Evolutionary conservation across 1,140 invertebrate species (phyloP), one percentile per base, ranked within the genome.

Genomic region (Eulimnadia texana): DNA sequence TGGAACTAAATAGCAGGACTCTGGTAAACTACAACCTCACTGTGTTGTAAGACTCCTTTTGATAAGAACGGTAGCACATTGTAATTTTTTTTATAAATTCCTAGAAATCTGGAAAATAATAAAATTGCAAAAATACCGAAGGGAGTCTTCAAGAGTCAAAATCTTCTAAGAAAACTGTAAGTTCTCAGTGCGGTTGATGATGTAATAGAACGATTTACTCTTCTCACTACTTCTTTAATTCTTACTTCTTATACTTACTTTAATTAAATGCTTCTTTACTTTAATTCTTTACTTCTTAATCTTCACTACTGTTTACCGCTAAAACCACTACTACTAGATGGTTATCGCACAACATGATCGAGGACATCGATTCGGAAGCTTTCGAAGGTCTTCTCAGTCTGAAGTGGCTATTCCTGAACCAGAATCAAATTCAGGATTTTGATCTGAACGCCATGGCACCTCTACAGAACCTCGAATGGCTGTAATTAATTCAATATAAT

Each of bases 361-460:
- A 27, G 3, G n/a, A 2, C 23, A 54, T 54, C 52, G 52, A 54
- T 3, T 27, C 52, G 3, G 28, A 54, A 3, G 52, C 19, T 3
- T 54, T 54, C 52, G 28, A 54, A 54, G 52, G 52, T 25, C 52
- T 54, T 23, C 23, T 23, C 19, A 54, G 28, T n/a, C 23, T 54
- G 11, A 54, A 19, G 10, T 27, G 52, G 28, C 10, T 54, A 2
- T 54, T 54, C 20, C 57, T 79, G 0, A 76, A 80, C 57, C 76
- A 77, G 22, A 83, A 84, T 54, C 71, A 76, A 3, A 75, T 80
- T 28, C 70, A 77, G 20, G 67, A 20, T 0, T 63, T 70, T 3
- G 22, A 64, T 19, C 16, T 63, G 3, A 49, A 49, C 13, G 55
- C 65, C 9, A 69, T 70, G 47, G 47, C 19, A n/a, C 56, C 61